These are phyloP conservation scores for Drosophila macrospina DNA, from an alignment of 2,888 invertebrate species.

Conservation along the genomic window DNA sequence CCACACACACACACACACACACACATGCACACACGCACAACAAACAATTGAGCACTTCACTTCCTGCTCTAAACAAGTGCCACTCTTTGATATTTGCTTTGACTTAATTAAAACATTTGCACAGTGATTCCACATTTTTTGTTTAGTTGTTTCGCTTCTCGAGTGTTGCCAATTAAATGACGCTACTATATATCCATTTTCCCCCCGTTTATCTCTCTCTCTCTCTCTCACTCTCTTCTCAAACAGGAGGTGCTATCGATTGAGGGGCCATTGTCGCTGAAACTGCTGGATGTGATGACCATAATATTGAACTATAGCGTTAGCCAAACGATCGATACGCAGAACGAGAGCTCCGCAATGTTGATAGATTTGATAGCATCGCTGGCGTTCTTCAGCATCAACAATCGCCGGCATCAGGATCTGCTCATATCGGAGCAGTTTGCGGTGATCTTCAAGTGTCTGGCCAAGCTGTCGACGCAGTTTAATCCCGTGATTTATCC, in stretches of 20 bases:
- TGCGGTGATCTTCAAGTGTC: slow-evolving; percentile 84
- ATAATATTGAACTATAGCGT: slow-evolving; percentile 83
- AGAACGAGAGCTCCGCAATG: slow-evolving; percentile 84
- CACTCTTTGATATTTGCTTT: slow-evolving; percentile 77
- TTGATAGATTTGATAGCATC: slow-evolving; percentile 85
- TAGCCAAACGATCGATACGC: slow-evolving; percentile 72
- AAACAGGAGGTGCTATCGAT: slow-evolving; percentile 83
- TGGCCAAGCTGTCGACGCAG: slow-evolving; percentile 84
- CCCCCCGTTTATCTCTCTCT: no score
- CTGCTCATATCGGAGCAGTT: slow-evolving; percentile 84
- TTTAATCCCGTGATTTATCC: slow-evolving; percentile 85
- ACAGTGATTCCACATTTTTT: slow-evolving; percentile 63
- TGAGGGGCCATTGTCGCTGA: slow-evolving; percentile 80
- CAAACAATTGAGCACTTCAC: slow-evolving; percentile 64
- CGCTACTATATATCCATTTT: background rate
- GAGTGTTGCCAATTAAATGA: slow-evolving; percentile 70
- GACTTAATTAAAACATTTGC: slow-evolving; percentile 82
- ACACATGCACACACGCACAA: slow-evolving; percentile 34
- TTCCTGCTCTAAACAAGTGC: slow-evolving; percentile 68
- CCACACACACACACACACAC: slow-evolving; percentile 44
- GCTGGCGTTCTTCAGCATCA: slow-evolving; percentile 85
- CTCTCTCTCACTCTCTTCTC: background rate
- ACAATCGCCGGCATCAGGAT: slow-evolving; percentile 85
- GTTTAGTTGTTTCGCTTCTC: slow-evolving; percentile 24
- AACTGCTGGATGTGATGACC: slow-evolving; percentile 84